Conservation (phyloP, 2,888 invertebrate species). For the Patella caerulea region DNA sequence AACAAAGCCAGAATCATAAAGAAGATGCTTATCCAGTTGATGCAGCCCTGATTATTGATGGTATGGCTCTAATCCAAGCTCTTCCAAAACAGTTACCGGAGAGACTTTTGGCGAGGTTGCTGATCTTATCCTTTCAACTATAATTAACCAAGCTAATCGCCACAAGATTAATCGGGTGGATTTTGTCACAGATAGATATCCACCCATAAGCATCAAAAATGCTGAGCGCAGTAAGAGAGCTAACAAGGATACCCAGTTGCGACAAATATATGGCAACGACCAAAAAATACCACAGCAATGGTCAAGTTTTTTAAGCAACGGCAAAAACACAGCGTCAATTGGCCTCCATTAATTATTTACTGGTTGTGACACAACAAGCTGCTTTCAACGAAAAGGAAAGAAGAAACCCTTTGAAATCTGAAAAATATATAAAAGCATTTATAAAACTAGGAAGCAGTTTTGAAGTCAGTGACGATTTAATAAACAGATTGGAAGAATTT, state of each 20-base stretch:
- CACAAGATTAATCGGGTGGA: not conserved
- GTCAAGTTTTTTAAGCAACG: not conserved
- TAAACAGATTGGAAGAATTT: too few species aligned
- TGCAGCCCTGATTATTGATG: not conserved
- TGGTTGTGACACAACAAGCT: too few species aligned
- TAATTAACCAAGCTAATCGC: not conserved
- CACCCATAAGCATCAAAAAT: not conserved
- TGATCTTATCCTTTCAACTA: not conserved
- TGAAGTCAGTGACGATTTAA: too few species aligned
- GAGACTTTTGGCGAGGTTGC: not conserved
- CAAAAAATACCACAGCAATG: not conserved
- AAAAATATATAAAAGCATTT: too few species aligned
- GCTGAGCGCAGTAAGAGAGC: not conserved
- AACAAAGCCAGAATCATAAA: not conserved
- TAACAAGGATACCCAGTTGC: not conserved
- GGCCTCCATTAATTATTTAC: not conserved
- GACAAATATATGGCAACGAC: not conserved
- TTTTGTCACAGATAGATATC: not conserved
- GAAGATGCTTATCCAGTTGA: not conserved
- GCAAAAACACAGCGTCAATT: not conserved
- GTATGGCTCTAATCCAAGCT: not conserved
- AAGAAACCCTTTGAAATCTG: too few species aligned
- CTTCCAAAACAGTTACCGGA: constrained; percentile 3
- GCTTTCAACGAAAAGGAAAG: too few species aligned
- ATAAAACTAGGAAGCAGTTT: too few species aligned